Evolutionary conservation across 2,888 invertebrate genomes (phyloP), one percentile per base, ranked within the genome.

Genomic region (Tineola bisselliella): DNA sequence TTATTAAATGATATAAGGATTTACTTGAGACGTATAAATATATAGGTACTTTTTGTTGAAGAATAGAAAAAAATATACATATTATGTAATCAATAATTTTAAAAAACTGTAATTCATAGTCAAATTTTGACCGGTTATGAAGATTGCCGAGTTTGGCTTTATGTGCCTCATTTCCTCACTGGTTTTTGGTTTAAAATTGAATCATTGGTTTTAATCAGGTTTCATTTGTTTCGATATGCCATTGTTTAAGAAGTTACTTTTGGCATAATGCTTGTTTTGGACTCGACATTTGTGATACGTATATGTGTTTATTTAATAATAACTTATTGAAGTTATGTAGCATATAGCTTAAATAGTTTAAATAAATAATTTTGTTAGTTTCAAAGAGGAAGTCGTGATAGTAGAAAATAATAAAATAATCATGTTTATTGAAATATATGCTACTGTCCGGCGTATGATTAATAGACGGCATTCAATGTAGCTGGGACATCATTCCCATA

Each of bases 401-500:
- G n/a, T 15, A 48, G 48, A 54, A 18, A 54, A 18, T 54, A 54
- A 54, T 54, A 15, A 54, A 54, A 54, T 54, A 54, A 19, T 54
- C 54, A 25, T 25, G 19, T n/a, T 54, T 54, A 54, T 54, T 54
- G 54, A 54, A 12, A 54, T 54, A 54, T 54, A 54, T 6, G 54
- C 82, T 81, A 80, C 86, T 77, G 86, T 83, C 81, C 66, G 66
- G 64, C 38, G 66, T 67, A 79, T 86, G 86, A 86, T 87, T 86
- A 80, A 87, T 87, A 81, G 77, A 79, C 73, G 79, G 58, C 84
- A 86, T 83, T 79, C 76, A 4, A 25, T 6, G 25, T 83, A 83
- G 81, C 76, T 83, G 83, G 81, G 84, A 87, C 84, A 86, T 76
- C 79, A 78, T 83, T 80, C 75, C 82, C 81, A 74, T 72, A 73